Percentiles rank a stretch among this genome's conserved stretches.
Conservation (phyloP, 2,113 vertebrate species). For the Microcebus lehilahytsara region DNA sequence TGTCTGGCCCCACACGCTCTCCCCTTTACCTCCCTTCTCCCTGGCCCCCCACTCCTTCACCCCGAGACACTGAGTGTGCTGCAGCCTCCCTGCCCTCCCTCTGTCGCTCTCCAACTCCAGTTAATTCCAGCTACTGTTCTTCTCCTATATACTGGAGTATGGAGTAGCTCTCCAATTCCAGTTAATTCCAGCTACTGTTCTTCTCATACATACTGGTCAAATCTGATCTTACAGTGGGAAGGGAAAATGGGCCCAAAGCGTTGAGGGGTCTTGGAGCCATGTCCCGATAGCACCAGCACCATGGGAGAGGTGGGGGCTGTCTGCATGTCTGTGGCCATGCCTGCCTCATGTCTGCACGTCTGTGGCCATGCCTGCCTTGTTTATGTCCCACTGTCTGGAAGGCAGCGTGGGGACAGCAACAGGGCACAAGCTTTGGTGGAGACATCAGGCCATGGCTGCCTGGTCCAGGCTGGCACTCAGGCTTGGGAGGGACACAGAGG, state of each 20-base stretch:
- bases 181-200: neutral
- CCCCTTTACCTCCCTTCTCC: accelerated
- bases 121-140: neutral
- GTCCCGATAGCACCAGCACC: neutral
- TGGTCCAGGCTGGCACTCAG: neutral
- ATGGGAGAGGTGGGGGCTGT: neutral
- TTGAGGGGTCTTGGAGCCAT: neutral
- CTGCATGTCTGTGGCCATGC: neutral
- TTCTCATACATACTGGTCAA: neutral
- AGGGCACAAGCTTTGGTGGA: neutral
- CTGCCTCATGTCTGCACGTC: no score
- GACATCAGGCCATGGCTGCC: neutral
- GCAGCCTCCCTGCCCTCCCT: neutral
- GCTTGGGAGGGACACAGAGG: neutral
- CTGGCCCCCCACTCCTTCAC: no score
- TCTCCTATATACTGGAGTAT: no score
- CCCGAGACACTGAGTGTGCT: accelerated
- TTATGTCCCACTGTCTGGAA: neutral
- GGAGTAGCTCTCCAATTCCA: no score
- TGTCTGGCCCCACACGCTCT: neutral
- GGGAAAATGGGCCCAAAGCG: neutral
- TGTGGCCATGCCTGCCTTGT: neutral
- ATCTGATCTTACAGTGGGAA: neutral
- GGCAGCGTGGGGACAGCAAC: neutral
- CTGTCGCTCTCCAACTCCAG: neutral